A percentile compares a stretch with the other conserved stretches of the same genome.
These are phyloP conservation scores for Plusia festucae DNA, from an alignment of 2,888 invertebrate genomes.

Conservation along the genomic window DNA sequence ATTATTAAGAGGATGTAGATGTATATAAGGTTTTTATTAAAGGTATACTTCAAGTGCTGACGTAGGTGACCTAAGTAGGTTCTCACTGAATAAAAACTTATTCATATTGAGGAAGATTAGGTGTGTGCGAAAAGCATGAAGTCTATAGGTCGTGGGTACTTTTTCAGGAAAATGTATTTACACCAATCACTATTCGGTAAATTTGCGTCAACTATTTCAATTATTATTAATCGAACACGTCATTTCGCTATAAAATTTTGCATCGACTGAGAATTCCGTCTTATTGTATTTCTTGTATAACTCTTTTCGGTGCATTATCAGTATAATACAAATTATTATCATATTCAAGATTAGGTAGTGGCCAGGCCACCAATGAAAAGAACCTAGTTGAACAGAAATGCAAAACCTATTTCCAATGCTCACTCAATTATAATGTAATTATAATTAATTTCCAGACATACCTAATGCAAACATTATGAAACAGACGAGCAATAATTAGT, in stretches of 20 bases:
- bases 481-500: slow-evolving; percentile 44
- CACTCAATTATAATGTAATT: slow-evolving; percentile 8
- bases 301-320: background rate
- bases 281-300: background rate
- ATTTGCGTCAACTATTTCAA: background rate
- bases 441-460: slow-evolving; percentile 26
- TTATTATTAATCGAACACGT: background rate
- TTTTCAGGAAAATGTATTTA: too few relatives aligned
- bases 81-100: background rate
- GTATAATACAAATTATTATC: background rate
- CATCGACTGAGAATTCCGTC: background rate
- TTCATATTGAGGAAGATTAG: background rate
- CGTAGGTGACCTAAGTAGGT: background rate
- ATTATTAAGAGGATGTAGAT: slow-evolving; percentile 21
- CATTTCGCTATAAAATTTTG: background rate
- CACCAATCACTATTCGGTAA: too few relatives aligned
- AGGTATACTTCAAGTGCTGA: slow-evolving; percentile 4
- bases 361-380: background rate
- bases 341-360: background rate
- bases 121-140: too few relatives aligned
- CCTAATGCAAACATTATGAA: slow-evolving; percentile 22
- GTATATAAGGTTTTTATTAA: slow-evolving; percentile 4
- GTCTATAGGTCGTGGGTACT: too few relatives aligned
- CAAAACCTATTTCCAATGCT: slow-evolving; percentile 1
- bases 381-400: background rate